Evolutionary conservation across 2,113 vertebrate species (phyloP).

Genomic region (Paraplagusia blochii): DNA sequence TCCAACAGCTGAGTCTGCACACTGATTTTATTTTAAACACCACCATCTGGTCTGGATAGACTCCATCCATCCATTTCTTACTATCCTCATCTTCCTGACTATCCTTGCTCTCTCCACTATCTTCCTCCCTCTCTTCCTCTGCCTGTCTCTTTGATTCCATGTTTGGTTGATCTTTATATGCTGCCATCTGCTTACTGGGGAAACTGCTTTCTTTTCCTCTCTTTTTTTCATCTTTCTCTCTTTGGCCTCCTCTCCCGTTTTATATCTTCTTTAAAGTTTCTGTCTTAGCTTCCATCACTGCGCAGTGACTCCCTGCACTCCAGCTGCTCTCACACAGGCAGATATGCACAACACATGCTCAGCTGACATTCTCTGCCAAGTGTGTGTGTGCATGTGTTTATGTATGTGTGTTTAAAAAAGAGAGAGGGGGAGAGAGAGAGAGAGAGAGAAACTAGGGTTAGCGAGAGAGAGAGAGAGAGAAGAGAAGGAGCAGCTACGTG

Average conservation of each 20-base stretch:
- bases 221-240: background rate
- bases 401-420: constrained; percentile 3
- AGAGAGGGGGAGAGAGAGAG: constrained; percentile 18
- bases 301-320: constrained; percentile 44
- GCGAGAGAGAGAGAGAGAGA: constrained; percentile 23
- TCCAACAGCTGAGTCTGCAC: constrained; percentile 71
- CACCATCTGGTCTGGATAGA: constrained; percentile 59
- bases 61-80: constrained; percentile 48
- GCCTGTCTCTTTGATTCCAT: constrained; percentile 29
- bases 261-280: background rate
- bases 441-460: constrained; percentile 16
- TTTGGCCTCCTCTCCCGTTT: background rate
- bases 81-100: constrained; percentile 16
- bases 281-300: constrained; percentile 28
- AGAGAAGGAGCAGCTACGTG: constrained; percentile 34
- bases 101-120: background rate
- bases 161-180: constrained; percentile 19
- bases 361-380: constrained; percentile 56
- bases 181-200: constrained; percentile 24
- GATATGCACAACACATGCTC: constrained; percentile 67
- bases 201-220: constrained; percentile 1
- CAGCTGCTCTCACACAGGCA: constrained; percentile 64
- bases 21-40: constrained; percentile 69
- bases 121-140: constrained; percentile 2
- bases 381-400: constrained; percentile 41